Conservation (phyloP, 2,113 vertebrate species). For the Alethe castanea region DNA sequence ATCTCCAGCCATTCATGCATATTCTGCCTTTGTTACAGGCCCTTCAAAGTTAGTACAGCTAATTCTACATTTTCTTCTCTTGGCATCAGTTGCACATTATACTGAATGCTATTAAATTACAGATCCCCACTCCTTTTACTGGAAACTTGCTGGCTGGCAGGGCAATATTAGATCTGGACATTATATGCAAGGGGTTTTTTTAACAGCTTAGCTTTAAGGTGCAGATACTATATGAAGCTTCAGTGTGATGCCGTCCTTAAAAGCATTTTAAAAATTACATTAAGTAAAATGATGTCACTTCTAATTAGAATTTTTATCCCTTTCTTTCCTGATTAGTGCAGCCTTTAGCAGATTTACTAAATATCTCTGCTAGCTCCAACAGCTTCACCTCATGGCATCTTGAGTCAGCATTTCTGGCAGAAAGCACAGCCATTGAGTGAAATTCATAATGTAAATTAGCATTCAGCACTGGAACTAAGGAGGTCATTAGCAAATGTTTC, state of each 20-base stretch:
- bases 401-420: conserved; percentile 46
- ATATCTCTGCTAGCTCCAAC: not conserved
- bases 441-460: conserved; percentile 15
- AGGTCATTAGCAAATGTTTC: conserved; percentile 4
- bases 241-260: not conserved
- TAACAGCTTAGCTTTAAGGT: conserved; percentile 13
- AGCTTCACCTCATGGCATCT: not conserved
- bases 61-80: conserved; percentile 44
- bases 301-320: conserved; percentile 26
- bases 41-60: conserved; percentile 29
- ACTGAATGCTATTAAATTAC: conserved; percentile 33
- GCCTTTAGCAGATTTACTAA: not conserved
- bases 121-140: conserved; percentile 17
- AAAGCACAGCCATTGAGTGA: not conserved
- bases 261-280: not conserved
- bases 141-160: conserved; percentile 12
- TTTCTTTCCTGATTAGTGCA: conserved; percentile 4
- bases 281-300: conserved; percentile 40
- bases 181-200: not conserved
- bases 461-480: not conserved
- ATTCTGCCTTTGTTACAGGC: conserved; percentile 49
- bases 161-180: conserved; percentile 18
- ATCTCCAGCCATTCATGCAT: conserved; percentile 43
- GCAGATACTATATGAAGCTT: not conserved
- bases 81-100: conserved; percentile 26